Conservation (phyloP, 2,888 invertebrate genomes). For the Chrysolina oricalcia region DNA sequence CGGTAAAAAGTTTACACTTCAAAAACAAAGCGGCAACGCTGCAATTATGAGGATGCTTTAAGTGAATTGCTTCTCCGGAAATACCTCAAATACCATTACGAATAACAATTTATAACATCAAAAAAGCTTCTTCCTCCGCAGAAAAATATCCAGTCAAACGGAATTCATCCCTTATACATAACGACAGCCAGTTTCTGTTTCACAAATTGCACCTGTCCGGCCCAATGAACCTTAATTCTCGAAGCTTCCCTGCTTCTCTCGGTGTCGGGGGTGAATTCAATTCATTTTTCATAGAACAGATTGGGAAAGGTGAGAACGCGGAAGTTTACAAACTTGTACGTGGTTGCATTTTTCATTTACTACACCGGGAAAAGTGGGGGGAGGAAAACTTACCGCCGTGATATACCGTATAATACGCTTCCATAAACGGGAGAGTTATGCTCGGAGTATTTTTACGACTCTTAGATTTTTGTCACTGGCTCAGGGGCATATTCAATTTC, state of each 20-base stretch:
- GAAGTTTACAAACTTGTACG: constrained; percentile 62
- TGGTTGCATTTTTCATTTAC: constrained; percentile 56
- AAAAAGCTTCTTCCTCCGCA: background rate
- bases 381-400: background rate
- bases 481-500: background rate
- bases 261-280: constrained; percentile 40
- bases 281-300: constrained; percentile 52
- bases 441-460: constrained; percentile 39
- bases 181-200: background rate
- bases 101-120: no score
- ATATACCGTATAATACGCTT: constrained; percentile 25
- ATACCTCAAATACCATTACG: no score
- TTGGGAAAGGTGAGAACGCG: constrained; percentile 63
- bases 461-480: constrained; percentile 38
- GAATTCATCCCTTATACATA: background rate
- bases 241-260: constrained; percentile 19
- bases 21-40: no score
- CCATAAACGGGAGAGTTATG: constrained; percentile 39
- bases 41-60: no score
- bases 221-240: constrained; percentile 27
- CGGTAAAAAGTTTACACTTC: no score
- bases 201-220: constrained; percentile 29
- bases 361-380: constrained; percentile 20
- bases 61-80: no score
- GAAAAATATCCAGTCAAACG: background rate